phyloP scores from a whole-genome alignment of 1,140 invertebrate species.

The Bombus cullumanus region DNA sequence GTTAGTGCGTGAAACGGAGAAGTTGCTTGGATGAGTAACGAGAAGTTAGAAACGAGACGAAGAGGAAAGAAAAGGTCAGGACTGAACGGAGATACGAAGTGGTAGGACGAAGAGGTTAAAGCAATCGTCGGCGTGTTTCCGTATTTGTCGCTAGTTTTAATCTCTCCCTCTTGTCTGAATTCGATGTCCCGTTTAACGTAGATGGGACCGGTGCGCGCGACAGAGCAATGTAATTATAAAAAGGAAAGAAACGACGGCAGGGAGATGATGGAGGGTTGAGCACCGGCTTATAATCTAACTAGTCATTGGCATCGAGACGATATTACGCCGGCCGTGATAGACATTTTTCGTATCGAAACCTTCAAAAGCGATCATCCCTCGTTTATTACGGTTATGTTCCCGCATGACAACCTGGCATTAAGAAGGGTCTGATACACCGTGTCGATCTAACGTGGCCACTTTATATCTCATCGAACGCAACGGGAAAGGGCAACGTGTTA shows the following conservation, averaged over 20 bases:
- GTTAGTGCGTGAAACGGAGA: conserved; percentile 29
- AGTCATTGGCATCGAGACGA: conserved; percentile 59
- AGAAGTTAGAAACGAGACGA: conserved; percentile 28
- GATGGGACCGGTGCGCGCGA: background rate
- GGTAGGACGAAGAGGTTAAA: conserved; percentile 37
- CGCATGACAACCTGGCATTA: conserved; percentile 58
- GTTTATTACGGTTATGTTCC: conserved; percentile 44
- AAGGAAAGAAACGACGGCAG: conserved; percentile 54
- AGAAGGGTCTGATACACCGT: conserved; percentile 41
- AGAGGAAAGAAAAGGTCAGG: background rate
- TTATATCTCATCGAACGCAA: conserved; percentile 45
- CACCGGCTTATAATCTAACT: conserved; percentile 57
- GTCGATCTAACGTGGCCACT: conserved; percentile 53
- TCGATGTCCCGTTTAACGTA: conserved; percentile 50
- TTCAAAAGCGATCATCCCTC: conserved; percentile 54
- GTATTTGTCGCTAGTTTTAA: conserved; percentile 68
- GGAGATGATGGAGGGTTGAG: conserved; percentile 50
- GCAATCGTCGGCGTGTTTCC: conserved; percentile 44
- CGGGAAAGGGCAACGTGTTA: conserved; percentile 1
- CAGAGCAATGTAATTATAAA: conserved; percentile 67
- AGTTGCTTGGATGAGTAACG: conserved; percentile 56
- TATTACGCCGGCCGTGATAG: conserved; percentile 55
- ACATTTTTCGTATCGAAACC: conserved; percentile 56
- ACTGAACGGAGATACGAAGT: too few species aligned
- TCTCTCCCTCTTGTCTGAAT: conserved; percentile 57